Conservation (phyloP, 2,797 vertebrate genomes). For the Sebastes trivittatus region DNA sequence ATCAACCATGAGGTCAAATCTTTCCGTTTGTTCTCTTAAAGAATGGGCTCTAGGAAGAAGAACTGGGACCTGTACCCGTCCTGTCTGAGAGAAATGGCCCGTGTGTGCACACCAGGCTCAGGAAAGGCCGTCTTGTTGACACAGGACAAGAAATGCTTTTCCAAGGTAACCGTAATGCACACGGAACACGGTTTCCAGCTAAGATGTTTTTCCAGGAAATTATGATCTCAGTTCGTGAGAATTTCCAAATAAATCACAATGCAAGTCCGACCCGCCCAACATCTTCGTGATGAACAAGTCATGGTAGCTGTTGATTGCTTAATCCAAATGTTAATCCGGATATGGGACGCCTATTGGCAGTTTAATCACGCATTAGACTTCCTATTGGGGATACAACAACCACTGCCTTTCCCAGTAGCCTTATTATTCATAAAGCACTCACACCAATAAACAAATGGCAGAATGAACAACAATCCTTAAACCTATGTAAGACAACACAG, state of each 20-base stretch:
- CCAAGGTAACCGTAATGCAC: constrained; percentile 82
- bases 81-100: constrained; percentile 94
- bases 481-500: background rate
- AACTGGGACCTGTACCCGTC: constrained; percentile 98
- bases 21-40: constrained; percentile 59
- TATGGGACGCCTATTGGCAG: background rate
- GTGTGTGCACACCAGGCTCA: constrained; percentile 89
- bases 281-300: background rate
- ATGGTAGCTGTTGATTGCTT: background rate
- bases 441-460: background rate
- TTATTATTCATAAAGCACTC: background rate
- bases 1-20: rapidly evolving
- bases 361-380: background rate
- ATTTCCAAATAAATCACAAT: background rate
- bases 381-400: background rate
- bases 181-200: rapidly evolving
- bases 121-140: constrained; percentile 94
- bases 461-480: background rate
- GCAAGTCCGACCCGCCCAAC: background rate
- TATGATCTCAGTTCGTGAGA: background rate
- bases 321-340: background rate
- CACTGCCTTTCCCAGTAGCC: background rate
- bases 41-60: constrained; percentile 95
- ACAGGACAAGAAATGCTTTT: constrained; percentile 97
- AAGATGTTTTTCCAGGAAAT: background rate